Evolutionary conservation across 92 coral and sea anemone species (phyloP).

Genomic region (Zoanthus sansibaricus): DNA sequence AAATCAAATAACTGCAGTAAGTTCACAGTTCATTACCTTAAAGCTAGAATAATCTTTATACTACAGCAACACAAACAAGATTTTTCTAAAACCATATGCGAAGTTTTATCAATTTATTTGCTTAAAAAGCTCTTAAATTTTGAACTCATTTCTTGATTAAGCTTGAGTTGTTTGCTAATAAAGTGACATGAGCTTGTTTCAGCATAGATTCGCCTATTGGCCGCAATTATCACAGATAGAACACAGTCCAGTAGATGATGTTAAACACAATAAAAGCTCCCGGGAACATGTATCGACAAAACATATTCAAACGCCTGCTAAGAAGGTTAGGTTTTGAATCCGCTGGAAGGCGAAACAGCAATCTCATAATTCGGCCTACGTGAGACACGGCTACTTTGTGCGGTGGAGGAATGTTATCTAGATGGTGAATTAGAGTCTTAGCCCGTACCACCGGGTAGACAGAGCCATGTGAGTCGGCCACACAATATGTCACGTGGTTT

Average conservation of each 20-base stretch:
- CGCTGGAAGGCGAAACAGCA: slow-evolving; percentile 69
- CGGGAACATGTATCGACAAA: slow-evolving; percentile 76
- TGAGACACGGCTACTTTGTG: slow-evolving; percentile 34
- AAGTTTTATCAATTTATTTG: too few species aligned
- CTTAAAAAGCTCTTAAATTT: too few species aligned
- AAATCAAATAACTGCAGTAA: too few species aligned
- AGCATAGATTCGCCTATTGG: too few species aligned
- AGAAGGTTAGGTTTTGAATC: slow-evolving; percentile 41
- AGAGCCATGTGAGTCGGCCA: slow-evolving; percentile 89
- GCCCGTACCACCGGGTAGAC: slow-evolving; percentile 92
- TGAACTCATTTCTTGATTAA: too few species aligned
- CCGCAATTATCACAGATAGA: slow-evolving; percentile 31
- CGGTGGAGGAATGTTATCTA: slow-evolving; percentile 21
- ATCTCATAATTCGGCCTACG: slow-evolving; percentile 63
- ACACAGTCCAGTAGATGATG: slow-evolving; percentile 72
- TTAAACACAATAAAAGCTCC: slow-evolving; percentile 74
- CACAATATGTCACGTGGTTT: slow-evolving; percentile 80
- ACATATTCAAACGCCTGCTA: slow-evolving; percentile 68
- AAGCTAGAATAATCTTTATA: too few species aligned
- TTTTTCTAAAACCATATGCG: too few species aligned
- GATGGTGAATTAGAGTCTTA: slow-evolving; percentile 37
- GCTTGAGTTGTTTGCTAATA: too few species aligned
- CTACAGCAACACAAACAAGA: too few species aligned
- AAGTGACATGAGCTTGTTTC: too few species aligned
- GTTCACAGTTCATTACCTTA: too few species aligned